Percentiles rank a stretch among this genome's conserved stretches.
Evolutionary conservation across 1,140 invertebrate species (phyloP).

Genomic region (Pogonomyrmex barbatus): DNA sequence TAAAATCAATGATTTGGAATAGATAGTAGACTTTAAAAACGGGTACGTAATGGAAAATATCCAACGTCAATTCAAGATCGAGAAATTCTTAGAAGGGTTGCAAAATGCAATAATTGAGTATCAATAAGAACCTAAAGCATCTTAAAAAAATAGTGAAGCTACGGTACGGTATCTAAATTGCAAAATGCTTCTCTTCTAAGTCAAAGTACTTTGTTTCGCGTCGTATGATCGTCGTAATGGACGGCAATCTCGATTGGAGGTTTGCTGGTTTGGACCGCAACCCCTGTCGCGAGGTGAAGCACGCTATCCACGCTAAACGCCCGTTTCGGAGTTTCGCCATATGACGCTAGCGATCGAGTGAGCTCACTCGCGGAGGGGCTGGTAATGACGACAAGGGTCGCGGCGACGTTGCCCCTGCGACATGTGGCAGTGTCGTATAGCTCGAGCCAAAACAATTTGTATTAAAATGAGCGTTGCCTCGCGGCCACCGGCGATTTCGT

Average conservation of each 20-base stretch:
- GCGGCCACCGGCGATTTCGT: conserved; percentile 56
- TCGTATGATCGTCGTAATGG: conserved; percentile 24
- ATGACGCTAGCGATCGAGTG: conserved; percentile 73
- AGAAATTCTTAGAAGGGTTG: background rate
- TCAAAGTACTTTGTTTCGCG: background rate
- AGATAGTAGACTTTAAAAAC: background rate
- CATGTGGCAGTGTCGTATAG: conserved; percentile 75
- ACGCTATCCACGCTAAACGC: conserved; percentile 38
- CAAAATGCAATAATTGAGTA: background rate
- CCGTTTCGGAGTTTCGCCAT: conserved; percentile 66
- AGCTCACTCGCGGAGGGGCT: conserved; percentile 68
- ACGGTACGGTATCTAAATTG: conserved; percentile 22
- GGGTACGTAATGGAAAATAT: background rate
- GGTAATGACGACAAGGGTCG: conserved; percentile 74
- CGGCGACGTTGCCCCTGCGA: conserved; percentile 69
- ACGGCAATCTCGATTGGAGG: conserved; percentile 42
- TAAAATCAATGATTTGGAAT: background rate
- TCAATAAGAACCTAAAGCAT: background rate
- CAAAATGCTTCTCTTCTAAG: conserved; percentile 16
- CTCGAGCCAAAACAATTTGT: conserved; percentile 77
- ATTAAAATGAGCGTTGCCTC: conserved; percentile 78
- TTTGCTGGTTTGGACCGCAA: conserved; percentile 43
- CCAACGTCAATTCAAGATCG: background rate
- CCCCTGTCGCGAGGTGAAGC: conserved; percentile 31
- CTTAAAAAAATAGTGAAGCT: background rate